phyloP scores from a whole-genome alignment of 2,797 vertebrate species.

The Gymnoscopelus microlampas region DNA sequence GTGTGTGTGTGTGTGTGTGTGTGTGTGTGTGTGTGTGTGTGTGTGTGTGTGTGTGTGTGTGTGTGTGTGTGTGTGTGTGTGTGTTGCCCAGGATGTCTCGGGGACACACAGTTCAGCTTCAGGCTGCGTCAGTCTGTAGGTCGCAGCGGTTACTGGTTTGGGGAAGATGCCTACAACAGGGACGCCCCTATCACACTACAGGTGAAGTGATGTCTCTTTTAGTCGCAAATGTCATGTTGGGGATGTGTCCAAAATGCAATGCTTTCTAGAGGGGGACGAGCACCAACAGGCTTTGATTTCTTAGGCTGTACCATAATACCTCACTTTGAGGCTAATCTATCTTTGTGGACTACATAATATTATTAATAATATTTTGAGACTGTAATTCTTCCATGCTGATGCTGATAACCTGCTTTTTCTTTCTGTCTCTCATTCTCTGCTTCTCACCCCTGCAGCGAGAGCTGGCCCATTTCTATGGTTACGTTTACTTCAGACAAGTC shows the following conservation, averaged over 20 bases:
- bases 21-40: too few species aligned
- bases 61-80: neutral
- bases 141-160: slow-evolving; percentile 53
- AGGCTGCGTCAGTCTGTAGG: slow-evolving; percentile 90
- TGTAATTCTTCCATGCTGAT: too few species aligned
- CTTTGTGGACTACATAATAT: too few species aligned
- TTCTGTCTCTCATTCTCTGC: slow-evolving; percentile 2
- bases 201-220: slow-evolving; percentile 69
- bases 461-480: slow-evolving; percentile 89
- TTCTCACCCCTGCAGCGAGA: slow-evolving; percentile 81
- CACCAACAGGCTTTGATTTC: too few species aligned
- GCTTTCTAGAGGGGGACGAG: too few species aligned
- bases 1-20: slow-evolving; percentile 2
- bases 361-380: too few species aligned
- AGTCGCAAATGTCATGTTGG: neutral
- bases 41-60: neutral
- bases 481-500: slow-evolving; percentile 95
- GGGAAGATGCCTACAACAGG: slow-evolving; percentile 78
- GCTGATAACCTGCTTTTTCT: neutral
- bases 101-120: slow-evolving; percentile 97
- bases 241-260: too few species aligned
- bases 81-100: slow-evolving; percentile 86
- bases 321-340: too few species aligned
- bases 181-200: slow-evolving; percentile 85
- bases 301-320: too few species aligned